phyloP scores from a whole-genome alignment of 2,888 invertebrate genomes.

The Callinectes sapidus region DNA sequence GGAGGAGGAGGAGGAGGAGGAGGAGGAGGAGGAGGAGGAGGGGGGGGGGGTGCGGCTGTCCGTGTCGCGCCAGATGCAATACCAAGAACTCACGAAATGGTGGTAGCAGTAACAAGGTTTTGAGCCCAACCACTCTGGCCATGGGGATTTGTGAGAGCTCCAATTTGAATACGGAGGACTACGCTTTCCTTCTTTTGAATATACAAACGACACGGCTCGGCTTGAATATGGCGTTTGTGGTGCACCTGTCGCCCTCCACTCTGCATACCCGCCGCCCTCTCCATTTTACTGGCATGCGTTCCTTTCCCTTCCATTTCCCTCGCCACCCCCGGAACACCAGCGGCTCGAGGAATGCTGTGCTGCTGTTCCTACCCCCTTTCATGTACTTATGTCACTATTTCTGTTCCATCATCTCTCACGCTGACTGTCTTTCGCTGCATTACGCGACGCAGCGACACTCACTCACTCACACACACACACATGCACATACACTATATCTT shows the following conservation, averaged over 20 bases:
- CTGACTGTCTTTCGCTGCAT: background rate
- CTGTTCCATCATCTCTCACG: background rate
- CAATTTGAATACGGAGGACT: conserved; percentile 19
- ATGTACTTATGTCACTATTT: background rate
- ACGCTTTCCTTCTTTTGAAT: conserved; percentile 31
- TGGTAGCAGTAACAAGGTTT: conserved; percentile 26
- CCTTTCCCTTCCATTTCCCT: background rate
- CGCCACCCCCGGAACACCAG: background rate
- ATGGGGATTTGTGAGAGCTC: conserved; percentile 27
- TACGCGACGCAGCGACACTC: background rate
- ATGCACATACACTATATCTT: background rate
- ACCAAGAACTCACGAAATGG: conserved; percentile 11
- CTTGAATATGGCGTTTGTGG: background rate
- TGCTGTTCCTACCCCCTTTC: background rate
- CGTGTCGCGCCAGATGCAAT: background rate
- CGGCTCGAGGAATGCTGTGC: background rate
- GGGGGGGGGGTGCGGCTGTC: conserved; percentile 17
- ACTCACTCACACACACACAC: background rate
- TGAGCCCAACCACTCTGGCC: conserved; percentile 25
- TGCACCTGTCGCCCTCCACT: background rate
- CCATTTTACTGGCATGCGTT: background rate
- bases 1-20: background rate
- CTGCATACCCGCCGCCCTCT: background rate
- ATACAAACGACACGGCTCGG: background rate
- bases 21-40: background rate